Evolutionary conservation across 2,888 invertebrate species (phyloP).

Genomic region (Cerceris rybyensis): DNA sequence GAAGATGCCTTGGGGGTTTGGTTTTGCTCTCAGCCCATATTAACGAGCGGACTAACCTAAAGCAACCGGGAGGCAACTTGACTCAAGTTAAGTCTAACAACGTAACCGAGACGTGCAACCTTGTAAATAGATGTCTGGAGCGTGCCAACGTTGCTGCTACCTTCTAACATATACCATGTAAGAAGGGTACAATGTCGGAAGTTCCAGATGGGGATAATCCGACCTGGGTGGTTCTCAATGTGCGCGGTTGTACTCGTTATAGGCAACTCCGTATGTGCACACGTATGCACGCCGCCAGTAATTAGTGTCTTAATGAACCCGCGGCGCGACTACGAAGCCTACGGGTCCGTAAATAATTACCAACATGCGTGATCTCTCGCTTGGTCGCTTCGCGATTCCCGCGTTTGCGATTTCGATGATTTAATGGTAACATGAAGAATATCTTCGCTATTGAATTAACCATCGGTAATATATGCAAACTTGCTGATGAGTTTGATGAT

Average conservation of each 20-base stretch:
- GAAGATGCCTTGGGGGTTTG: slow-evolving; percentile 40
- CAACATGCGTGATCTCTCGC: slow-evolving; percentile 61
- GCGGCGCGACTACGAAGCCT: slow-evolving; percentile 50
- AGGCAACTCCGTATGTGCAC: slow-evolving; percentile 69
- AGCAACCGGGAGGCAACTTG: slow-evolving; percentile 37
- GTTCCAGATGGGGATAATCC: slow-evolving; percentile 56
- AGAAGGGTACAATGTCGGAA: slow-evolving; percentile 63
- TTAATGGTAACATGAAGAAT: not conserved
- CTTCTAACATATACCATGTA: slow-evolving; percentile 40
- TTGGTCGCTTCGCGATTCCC: slow-evolving; percentile 34
- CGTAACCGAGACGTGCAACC: slow-evolving; percentile 68
- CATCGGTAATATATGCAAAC: no score
- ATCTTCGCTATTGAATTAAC: no score
- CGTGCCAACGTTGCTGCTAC: slow-evolving; percentile 64
- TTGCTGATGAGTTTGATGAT: no score
- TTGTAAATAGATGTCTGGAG: slow-evolving; percentile 76
- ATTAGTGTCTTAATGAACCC: slow-evolving; percentile 76
- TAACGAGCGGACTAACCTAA: slow-evolving; percentile 34
- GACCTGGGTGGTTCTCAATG: slow-evolving; percentile 48
- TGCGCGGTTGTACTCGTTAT: slow-evolving; percentile 64
- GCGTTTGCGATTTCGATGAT: slow-evolving; percentile 45
- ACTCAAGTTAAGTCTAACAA: slow-evolving; percentile 63
- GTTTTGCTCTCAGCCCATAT: slow-evolving; percentile 27
- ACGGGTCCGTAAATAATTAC: slow-evolving; percentile 69
- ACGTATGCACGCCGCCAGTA: slow-evolving; percentile 71